phyloP scores from a whole-genome alignment of 1,140 invertebrate genomes.

The Choristoneura fumiferana region DNA sequence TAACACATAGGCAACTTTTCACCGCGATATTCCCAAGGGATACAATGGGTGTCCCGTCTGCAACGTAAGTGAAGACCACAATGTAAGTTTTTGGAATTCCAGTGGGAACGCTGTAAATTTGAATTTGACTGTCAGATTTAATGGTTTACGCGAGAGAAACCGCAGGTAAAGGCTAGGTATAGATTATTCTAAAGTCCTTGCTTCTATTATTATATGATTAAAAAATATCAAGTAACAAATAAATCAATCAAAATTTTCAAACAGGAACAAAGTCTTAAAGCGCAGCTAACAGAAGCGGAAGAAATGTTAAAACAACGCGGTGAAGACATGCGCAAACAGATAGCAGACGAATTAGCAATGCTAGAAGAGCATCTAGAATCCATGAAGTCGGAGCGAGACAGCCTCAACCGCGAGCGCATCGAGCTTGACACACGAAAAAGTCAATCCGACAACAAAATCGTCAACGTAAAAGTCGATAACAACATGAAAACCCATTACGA shows the following conservation, averaged over 20 bases:
- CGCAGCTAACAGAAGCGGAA: conserved; percentile 51
- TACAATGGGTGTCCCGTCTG: too few species aligned
- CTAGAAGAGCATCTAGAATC: conserved; percentile 45
- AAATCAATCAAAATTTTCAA: conserved; percentile 18
- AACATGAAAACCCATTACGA: conserved; percentile 43
- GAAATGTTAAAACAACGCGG: conserved; percentile 41
- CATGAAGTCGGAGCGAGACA: conserved; percentile 57
- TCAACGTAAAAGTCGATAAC: conserved; percentile 4
- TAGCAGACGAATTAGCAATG: conserved; percentile 51
- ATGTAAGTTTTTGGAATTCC: too few species aligned
- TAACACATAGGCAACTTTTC: too few species aligned
- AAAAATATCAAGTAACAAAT: too few species aligned
- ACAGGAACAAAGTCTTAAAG: conserved; percentile 57
- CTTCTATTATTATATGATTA: too few species aligned
- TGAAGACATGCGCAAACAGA: conserved; percentile 57
- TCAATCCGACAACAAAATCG: conserved; percentile 14
- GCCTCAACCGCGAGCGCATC: conserved; percentile 40
- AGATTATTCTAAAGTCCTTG: too few species aligned
- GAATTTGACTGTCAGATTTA: too few species aligned
- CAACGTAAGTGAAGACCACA: too few species aligned
- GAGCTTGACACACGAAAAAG: conserved; percentile 49
- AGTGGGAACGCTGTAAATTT: too few species aligned
- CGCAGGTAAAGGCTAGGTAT: too few species aligned
- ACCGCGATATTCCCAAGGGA: too few species aligned
- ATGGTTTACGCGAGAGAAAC: too few species aligned